Base-by-base conservation (phyloP, 2,797 vertebrate genomes). In the Brachymystax lenok region DNA sequence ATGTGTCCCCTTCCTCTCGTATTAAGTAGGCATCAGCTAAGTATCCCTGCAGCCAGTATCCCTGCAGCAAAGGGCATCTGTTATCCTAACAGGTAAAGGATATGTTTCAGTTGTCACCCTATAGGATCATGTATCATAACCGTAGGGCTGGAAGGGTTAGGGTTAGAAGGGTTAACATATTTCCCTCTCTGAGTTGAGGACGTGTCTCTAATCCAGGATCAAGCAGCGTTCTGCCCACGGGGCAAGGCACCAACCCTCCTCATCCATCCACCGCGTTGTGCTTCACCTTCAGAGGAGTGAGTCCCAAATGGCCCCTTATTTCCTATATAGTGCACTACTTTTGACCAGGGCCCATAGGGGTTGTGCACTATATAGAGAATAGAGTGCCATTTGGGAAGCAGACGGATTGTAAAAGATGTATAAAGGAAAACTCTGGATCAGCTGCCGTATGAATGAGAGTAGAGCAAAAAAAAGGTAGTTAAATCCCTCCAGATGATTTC, bases 81-180 rank as follows among this genome's bases (percentile, higher is more conserved):
- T 46, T 46, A 46, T 12, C 40, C 10, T 46, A 46, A 75, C 21
- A 80, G 84, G 82, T 85, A 85, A 90, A 84, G 78, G 82, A 85
- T 83, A 84, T 69, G 83, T 74, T 86, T 75, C 82, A 87, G 85
- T 89, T 89, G 82, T 80, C 10, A 82, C 81, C 86, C 82, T 84
- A 82, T 12, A 51, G 86, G 84, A 85, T 93, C 87, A 46, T 46
- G 77, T 92, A 79, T 91, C 91, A 83, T 79, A 71, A 90, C 91
- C 91, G 50, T 21, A 82, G 90, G 92, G 77, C 77, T 17, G n/a
- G 77, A 84, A 87, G 78, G 88, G 89, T 93, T 92, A 89, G 90
- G 92, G 77, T 76, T 17, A 19, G 77, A 84, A 87, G 78, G 88
- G 89, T 93, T 92, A 89, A 92, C 84, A 12, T 35, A 69, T 83